Evolutionary conservation across 2,113 vertebrate genomes (phyloP).

Genomic region (Semnornis frantzii): DNA sequence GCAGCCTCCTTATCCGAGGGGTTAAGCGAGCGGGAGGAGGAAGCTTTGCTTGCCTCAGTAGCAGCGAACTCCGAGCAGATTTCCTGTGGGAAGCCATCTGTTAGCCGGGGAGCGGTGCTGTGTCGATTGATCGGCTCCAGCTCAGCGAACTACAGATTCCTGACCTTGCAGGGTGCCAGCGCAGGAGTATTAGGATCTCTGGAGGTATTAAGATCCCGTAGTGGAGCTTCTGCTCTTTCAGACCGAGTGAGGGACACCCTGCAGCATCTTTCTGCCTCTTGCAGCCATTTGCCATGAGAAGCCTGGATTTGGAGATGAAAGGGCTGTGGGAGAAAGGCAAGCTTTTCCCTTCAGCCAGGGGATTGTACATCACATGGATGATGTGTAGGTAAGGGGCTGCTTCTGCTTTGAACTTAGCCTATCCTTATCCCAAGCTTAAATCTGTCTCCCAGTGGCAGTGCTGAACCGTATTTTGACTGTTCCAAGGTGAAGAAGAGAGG

Average conservation of each 20-base stretch:
- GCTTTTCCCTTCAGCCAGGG: neutral
- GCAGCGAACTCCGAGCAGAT: neutral
- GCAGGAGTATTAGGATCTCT: conserved; percentile 5
- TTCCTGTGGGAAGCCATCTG: conserved; percentile 69
- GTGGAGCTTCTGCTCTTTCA: neutral
- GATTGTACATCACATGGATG: neutral
- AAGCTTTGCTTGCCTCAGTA: conserved; percentile 34
- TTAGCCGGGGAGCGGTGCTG: conserved; percentile 28
- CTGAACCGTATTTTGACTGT: neutral
- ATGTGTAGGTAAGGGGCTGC: neutral
- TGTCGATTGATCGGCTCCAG: conserved; percentile 57
- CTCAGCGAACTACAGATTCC: conserved; percentile 11
- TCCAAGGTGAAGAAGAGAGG: neutral
- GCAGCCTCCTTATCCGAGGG: neutral
- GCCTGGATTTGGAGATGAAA: neutral
- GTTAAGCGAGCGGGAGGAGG: neutral
- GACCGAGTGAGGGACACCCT: neutral
- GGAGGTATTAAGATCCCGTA: neutral
- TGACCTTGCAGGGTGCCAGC: conserved; percentile 36
- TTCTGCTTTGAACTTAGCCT: neutral
- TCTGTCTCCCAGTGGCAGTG: neutral
- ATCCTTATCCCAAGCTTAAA: neutral
- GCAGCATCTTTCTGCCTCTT: neutral
- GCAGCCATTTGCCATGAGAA: neutral
- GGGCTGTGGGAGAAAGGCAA: neutral